These are phyloP conservation scores for Chrysopilus asiliformis DNA, from an alignment of 2,888 invertebrate genomes.

Conservation along the genomic window DNA sequence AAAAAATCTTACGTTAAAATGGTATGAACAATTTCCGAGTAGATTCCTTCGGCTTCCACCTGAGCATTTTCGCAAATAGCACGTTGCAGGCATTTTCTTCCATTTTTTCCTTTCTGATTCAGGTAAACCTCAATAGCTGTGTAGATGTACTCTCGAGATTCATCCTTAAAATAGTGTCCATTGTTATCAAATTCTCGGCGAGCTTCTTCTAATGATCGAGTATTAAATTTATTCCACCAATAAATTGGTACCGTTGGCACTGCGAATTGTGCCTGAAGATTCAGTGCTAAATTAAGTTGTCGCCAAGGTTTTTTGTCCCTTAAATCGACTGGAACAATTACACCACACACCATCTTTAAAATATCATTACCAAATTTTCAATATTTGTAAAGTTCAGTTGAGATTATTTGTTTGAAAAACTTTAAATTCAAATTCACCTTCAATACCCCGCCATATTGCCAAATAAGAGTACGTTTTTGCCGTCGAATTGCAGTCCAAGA, in stretches of 20 bases:
- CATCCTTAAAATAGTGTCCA: constrained; percentile 8
- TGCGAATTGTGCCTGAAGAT: constrained; percentile 24
- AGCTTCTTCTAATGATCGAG: constrained; percentile 5
- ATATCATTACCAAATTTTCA: no score
- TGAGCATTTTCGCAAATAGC: constrained; percentile 11
- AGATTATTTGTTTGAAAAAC: no score
- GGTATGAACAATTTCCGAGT: constrained; percentile 7
- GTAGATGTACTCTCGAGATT: constrained; percentile 9
- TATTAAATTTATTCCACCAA: constrained; percentile 24
- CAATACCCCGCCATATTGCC: neutral
- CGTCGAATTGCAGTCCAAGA: neutral
- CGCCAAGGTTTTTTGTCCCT: constrained; percentile 26
- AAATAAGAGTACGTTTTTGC: neutral
- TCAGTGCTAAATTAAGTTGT: constrained; percentile 21
- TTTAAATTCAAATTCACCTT: neutral
- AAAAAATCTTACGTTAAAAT: constrained; percentile 5
- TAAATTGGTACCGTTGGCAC: constrained; percentile 24
- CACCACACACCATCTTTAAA: constrained; percentile 22
- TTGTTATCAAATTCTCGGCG: constrained; percentile 6
- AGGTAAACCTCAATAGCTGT: constrained; percentile 9
- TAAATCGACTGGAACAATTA: constrained; percentile 22
- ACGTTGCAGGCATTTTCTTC: constrained; percentile 9
- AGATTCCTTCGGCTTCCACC: constrained; percentile 6
- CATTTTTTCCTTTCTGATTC: constrained; percentile 8
- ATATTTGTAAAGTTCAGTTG: no score